A percentile compares a stretch with the other conserved stretches of the same genome.
These are phyloP conservation scores for Ceyx margarethae DNA, from an alignment of 2,113 vertebrate species.

Conservation along the genomic window DNA sequence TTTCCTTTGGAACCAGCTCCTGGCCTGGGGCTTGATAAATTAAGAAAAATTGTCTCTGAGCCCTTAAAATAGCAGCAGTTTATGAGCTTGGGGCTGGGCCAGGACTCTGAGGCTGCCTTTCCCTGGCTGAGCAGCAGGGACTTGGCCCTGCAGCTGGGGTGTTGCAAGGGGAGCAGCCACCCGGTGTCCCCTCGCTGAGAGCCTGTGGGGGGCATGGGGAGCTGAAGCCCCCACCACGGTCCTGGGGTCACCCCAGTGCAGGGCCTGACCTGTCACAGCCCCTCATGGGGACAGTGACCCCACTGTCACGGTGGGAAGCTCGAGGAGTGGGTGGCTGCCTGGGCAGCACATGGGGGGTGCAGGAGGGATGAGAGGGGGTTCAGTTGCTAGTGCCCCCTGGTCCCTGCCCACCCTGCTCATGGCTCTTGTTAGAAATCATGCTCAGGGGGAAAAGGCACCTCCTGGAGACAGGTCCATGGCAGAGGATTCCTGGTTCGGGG, in stretches of 20 bases:
- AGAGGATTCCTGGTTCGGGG: neutral
- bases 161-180: rapidly evolving
- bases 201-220: rapidly evolving
- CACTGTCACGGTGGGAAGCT: rapidly evolving
- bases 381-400: neutral
- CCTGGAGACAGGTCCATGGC: neutral
- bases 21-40: conserved; percentile 1
- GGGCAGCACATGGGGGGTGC: neutral
- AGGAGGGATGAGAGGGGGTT: neutral
- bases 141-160: neutral
- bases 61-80: conserved; percentile 48
- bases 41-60: neutral
- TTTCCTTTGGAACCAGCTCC: conserved; percentile 46
- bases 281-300: no score
- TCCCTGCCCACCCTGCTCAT: neutral
- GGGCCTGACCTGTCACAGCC: rapidly evolving
- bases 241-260: rapidly evolving
- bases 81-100: conserved; percentile 21
- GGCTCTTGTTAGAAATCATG: neutral
- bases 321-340: rapidly evolving
- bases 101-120: neutral
- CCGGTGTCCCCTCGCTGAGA: rapidly evolving
- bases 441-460: neutral
- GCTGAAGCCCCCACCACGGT: rapidly evolving
- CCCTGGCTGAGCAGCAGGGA: neutral